Evolutionary conservation across 2,113 vertebrate species (phyloP).

Genomic region (Pluvialis apricaria): DNA sequence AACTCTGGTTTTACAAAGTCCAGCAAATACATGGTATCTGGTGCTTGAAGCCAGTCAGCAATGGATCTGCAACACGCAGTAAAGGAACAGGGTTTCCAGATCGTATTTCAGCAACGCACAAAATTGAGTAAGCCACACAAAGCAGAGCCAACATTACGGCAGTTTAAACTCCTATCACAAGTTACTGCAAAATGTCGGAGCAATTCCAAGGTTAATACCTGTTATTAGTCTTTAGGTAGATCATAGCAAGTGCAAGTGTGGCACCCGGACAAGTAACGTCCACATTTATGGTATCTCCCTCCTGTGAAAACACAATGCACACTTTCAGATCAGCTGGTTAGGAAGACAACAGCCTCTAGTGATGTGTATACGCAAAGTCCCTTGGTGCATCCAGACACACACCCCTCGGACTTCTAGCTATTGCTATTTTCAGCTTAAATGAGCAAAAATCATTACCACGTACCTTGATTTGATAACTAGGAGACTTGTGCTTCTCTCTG

Average conservation of each 20-base stretch:
- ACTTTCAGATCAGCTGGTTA: background rate
- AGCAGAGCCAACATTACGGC: background rate
- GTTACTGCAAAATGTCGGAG: background rate
- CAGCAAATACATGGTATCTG: conserved; percentile 96
- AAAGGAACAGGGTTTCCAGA: background rate
- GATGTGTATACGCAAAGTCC: fast-evolving
- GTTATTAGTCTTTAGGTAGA: conserved; percentile 99
- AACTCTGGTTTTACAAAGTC: conserved; percentile 99
- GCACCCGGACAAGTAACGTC: conserved; percentile 97
- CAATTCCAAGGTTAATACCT: conserved; percentile 71
- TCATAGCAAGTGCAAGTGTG: conserved; percentile 95
- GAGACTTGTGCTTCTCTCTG: conserved; percentile 95
- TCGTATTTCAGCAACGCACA: background rate
- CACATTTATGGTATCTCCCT: conserved; percentile 97
- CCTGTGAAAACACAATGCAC: conserved; percentile 72
- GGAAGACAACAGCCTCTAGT: background rate
- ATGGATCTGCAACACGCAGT: conserved; percentile 82
- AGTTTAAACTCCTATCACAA: background rate
- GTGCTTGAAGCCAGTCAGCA: conserved; percentile 95
- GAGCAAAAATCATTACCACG: background rate
- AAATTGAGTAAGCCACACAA: background rate
- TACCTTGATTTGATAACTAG: conserved; percentile 98
- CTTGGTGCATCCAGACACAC: fast-evolving
- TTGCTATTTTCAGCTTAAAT: background rate
- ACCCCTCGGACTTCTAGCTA: background rate